Evolutionary conservation across 1,140 invertebrate species (phyloP).

Genomic region (Platyscapa corneri): DNA sequence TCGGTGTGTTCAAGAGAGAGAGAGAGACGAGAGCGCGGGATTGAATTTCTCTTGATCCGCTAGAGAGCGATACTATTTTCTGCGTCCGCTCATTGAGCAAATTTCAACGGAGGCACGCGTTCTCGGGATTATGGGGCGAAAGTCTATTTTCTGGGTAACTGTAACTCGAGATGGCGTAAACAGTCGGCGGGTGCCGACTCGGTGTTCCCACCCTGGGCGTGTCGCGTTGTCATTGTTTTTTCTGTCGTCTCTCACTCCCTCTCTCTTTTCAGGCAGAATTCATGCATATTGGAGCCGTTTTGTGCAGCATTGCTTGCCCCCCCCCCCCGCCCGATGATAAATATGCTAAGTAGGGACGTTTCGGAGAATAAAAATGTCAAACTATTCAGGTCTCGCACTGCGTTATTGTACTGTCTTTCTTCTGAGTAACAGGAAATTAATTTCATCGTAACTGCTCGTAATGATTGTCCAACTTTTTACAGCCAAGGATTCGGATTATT

Average conservation of each 20-base stretch:
- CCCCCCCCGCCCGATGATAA: constrained; percentile 3
- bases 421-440: constrained; percentile 6
- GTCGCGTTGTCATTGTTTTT: not conserved
- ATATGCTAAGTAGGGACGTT: not conserved
- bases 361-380: not conserved
- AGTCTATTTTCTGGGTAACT: constrained; percentile 22
- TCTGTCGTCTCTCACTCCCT: not conserved
- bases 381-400: not conserved
- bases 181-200: not conserved
- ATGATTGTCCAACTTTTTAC: constrained; percentile 4
- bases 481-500: not conserved
- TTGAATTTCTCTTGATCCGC: constrained; percentile 31
- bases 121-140: constrained; percentile 30
- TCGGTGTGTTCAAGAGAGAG: too few relatives aligned
- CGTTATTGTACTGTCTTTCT: not conserved
- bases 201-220: not conserved
- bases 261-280: not conserved
- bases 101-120: not conserved
- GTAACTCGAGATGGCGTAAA: constrained; percentile 36
- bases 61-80: not conserved
- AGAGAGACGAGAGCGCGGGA: too few relatives aligned
- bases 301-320: not conserved
- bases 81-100: not conserved
- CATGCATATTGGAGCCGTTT: not conserved
- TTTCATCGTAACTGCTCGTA: constrained; percentile 10